phyloP scores from a whole-genome alignment of 2,888 invertebrate genomes.

The Chydorus sphaericus region DNA sequence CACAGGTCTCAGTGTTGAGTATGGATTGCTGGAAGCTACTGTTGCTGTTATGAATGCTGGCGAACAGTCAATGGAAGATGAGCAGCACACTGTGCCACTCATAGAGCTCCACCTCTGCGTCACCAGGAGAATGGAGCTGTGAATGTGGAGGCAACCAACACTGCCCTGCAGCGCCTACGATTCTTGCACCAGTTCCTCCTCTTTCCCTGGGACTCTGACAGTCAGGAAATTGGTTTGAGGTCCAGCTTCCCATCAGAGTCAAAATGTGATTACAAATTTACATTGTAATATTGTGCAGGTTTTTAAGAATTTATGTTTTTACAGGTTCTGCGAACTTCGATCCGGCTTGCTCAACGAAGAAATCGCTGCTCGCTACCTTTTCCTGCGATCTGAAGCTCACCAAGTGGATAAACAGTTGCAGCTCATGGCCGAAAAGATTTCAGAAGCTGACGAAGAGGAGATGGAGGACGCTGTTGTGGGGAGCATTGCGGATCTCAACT shows the following conservation, averaged over 20 bases:
- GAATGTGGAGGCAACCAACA: constrained; percentile 7
- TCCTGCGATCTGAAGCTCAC: not conserved
- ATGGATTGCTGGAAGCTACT: not conserved
- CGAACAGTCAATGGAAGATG: not conserved
- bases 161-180: constrained; percentile 10
- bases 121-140: constrained; percentile 11
- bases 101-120: constrained; percentile 1
- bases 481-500: not conserved
- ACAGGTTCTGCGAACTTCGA: constrained; percentile 7
- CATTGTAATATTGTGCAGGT: not conserved
- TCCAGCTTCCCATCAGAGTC: constrained; percentile 5
- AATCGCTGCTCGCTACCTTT: not conserved
- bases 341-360: not conserved
- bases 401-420: not conserved
- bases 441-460: not conserved
- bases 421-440: not conserved
- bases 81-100: not conserved
- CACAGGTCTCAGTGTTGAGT: constrained; percentile 4
- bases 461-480: not conserved
- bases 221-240: constrained; percentile 8
- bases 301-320: not conserved
- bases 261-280: not conserved
- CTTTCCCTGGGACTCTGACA: constrained; percentile 10
- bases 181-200: constrained; percentile 11
- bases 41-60: constrained; percentile 6